These are phyloP conservation scores for Tragelaphus scriptus DNA, from an alignment of 2,113 vertebrate species.

Conservation along the genomic window DNA sequence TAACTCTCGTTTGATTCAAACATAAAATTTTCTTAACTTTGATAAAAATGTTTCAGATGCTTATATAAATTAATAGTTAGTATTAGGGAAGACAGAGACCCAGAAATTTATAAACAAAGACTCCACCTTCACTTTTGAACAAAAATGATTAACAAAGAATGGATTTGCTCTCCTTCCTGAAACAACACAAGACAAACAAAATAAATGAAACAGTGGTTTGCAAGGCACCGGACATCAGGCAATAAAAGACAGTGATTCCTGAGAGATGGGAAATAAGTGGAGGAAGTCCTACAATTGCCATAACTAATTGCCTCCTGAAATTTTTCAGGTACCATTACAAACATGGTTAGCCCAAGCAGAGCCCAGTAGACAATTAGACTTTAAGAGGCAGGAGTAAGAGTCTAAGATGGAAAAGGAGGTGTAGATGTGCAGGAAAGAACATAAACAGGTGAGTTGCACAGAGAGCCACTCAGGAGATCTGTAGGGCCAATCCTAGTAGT, in stretches of 20 bases:
- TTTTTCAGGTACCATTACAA: background rate
- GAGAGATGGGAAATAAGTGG: background rate
- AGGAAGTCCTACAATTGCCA: background rate
- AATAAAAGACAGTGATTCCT: background rate
- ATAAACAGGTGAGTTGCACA: background rate
- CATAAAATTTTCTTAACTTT: background rate
- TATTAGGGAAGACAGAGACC: background rate
- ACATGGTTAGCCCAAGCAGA: background rate
- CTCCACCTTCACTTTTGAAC: background rate
- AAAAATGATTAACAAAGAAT: background rate
- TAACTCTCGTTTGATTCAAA: background rate
- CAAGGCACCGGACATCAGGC: background rate
- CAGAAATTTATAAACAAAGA: background rate
- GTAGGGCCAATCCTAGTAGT: background rate
- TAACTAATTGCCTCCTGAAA: background rate
- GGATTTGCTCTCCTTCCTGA: background rate
- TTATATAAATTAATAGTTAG: background rate
- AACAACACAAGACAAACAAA: background rate
- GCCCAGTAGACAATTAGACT: rapidly evolving
- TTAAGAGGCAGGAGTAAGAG: background rate
- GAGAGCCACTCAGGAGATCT: background rate
- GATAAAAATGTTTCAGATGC: background rate
- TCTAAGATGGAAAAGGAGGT: too few species aligned
- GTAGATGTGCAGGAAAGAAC: background rate
- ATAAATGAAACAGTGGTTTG: background rate